Conservation (phyloP, 2,888 invertebrate species). For the Bimastos eiseni region DNA sequence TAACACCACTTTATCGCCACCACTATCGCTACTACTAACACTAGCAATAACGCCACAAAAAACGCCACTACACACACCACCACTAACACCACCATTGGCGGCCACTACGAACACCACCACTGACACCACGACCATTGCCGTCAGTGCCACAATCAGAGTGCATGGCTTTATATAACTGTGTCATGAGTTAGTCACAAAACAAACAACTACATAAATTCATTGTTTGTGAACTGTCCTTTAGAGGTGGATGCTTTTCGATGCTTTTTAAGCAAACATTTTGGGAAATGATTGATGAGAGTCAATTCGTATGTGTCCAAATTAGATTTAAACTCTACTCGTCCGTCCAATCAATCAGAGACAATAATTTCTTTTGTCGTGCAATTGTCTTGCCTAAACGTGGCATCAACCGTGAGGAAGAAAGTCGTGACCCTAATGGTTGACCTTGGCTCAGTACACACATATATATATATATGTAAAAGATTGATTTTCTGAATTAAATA, state of each 20-base stretch:
- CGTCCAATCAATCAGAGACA: not conserved
- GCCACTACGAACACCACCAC: not conserved
- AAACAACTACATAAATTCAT: not conserved
- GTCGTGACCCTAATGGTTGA: not conserved
- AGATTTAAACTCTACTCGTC: slow-evolving; percentile 6
- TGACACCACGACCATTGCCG: not conserved
- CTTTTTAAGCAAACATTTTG: not conserved
- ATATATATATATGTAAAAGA: too few species aligned
- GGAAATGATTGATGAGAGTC: not conserved
- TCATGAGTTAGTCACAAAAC: not conserved
- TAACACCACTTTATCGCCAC: too few species aligned
- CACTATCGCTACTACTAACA: too few species aligned
- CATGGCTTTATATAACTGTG: not conserved
- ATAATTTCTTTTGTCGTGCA: slow-evolving; percentile 13
- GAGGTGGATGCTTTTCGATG: not conserved
- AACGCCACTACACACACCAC: too few species aligned
- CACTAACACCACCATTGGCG: too few species aligned
- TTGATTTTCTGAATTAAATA: too few species aligned
- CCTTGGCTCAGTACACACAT: not conserved
- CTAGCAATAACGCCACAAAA: too few species aligned
- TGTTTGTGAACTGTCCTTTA: not conserved
- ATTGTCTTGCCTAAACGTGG: not conserved
- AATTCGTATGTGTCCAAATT: slow-evolving; percentile 3
- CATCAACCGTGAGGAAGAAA: not conserved
- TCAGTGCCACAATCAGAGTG: not conserved